Evolutionary conservation across 2,888 invertebrate genomes (phyloP).

Genomic region (Zygothrica quintamaculata): DNA sequence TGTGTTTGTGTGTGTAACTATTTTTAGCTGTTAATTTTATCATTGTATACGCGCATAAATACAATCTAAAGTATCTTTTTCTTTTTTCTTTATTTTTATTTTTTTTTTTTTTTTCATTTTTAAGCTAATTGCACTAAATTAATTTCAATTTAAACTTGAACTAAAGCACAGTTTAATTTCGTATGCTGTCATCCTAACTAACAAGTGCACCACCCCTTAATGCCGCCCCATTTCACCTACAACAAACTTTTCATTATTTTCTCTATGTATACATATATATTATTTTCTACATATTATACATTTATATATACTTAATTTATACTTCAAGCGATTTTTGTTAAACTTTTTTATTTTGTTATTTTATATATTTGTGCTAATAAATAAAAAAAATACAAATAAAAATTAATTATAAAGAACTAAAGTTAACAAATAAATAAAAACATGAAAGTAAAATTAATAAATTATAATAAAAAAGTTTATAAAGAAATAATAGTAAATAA

Average conservation of each 20-base stretch:
- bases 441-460: no score
- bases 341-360: no score
- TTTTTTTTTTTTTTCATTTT: constrained; percentile 17
- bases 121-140: constrained; percentile 72
- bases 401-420: no score
- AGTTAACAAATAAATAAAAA: no score
- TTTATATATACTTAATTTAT: no score
- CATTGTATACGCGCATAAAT: no score
- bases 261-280: neutral
- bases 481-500: no score
- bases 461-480: no score
- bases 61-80: neutral
- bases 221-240: neutral
- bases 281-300: no score
- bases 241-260: neutral
- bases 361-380: no score
- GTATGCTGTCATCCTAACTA: constrained; percentile 9
- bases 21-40: constrained; percentile 57
- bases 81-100: constrained; percentile 7
- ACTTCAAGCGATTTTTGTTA: no score
- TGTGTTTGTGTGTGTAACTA: constrained; percentile 36
- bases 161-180: constrained; percentile 49
- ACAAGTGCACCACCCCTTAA: neutral
- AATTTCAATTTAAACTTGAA: constrained; percentile 62
- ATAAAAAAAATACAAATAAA: no score